Evolutionary conservation across 2,888 invertebrate species (phyloP).

Genomic region (Ichneumon xanthorius): DNA sequence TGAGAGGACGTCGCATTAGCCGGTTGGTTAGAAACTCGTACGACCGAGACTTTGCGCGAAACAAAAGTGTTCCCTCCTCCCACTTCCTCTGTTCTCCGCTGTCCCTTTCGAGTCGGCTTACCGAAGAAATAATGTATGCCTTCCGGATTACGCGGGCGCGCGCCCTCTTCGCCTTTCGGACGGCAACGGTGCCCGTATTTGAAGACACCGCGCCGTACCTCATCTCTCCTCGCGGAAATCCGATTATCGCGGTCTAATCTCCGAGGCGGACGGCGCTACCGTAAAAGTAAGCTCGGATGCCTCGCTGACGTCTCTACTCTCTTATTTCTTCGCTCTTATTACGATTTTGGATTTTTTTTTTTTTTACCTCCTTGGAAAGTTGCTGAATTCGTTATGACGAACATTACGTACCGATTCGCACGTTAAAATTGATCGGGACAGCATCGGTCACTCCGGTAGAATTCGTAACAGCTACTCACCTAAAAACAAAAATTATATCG

Average conservation of each 20-base stretch:
- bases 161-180: conserved; percentile 36
- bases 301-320: conserved; percentile 19
- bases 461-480: too few relatives aligned
- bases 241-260: conserved; percentile 69
- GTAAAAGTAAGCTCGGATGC: conserved; percentile 26
- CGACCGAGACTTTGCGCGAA: conserved; percentile 25
- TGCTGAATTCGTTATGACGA: too few relatives aligned
- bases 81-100: conserved; percentile 29
- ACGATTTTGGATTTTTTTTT: background rate
- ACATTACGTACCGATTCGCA: too few relatives aligned
- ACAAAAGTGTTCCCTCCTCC: conserved; percentile 41
- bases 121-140: conserved; percentile 64
- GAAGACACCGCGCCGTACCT: conserved; percentile 56
- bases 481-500: too few relatives aligned
- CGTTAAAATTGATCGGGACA: too few relatives aligned
- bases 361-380: too few relatives aligned
- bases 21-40: background rate
- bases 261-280: conserved; percentile 57
- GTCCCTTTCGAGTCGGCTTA: conserved; percentile 63
- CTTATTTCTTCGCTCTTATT: conserved; percentile 43
- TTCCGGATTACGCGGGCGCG: conserved; percentile 58
- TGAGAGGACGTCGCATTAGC: conserved; percentile 5
- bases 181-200: conserved; percentile 32
- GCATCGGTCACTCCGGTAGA: too few relatives aligned
- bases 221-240: conserved; percentile 62